Conservation (phyloP, 2,113 vertebrate species). For the Galemys pyrenaicus region DNA sequence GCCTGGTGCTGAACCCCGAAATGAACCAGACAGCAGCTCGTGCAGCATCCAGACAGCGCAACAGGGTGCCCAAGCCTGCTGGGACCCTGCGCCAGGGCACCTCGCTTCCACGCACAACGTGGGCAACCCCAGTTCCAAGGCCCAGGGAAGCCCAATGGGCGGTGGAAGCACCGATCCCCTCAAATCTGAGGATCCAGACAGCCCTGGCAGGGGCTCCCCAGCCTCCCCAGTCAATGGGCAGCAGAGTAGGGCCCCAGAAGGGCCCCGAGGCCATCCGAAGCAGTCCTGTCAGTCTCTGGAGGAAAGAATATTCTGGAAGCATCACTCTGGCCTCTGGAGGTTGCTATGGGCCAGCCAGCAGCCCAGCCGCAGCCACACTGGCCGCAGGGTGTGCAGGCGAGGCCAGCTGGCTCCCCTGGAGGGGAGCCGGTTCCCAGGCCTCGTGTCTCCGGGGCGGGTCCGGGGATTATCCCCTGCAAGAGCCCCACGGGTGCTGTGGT, state of each 20-base stretch:
- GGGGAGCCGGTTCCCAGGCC: not conserved
- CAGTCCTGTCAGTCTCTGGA: rapidly evolving
- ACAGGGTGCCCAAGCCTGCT: too few species aligned
- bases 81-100: too few species aligned
- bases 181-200: too few species aligned
- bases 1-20: too few species aligned
- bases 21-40: too few species aligned
- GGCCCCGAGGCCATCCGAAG: not conserved
- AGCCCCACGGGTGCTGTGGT: not conserved
- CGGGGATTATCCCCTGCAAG: not conserved
- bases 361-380: not conserved
- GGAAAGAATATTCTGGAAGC: conserved; percentile 36
- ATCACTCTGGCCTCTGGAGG: not conserved
- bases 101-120: too few species aligned
- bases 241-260: not conserved
- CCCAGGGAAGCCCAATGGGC: too few species aligned
- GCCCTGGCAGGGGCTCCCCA: rapidly evolving
- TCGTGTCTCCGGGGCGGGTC: rapidly evolving
- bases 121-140: too few species aligned
- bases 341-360: not conserved
- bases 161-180: too few species aligned
- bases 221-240: rapidly evolving
- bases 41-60: too few species aligned
- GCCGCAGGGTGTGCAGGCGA: too few species aligned
- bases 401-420: not conserved